Evolutionary conservation across 2,797 vertebrate species (phyloP), one percentile per base, ranked within the genome.

Genomic region (Channallabes apus): DNA sequence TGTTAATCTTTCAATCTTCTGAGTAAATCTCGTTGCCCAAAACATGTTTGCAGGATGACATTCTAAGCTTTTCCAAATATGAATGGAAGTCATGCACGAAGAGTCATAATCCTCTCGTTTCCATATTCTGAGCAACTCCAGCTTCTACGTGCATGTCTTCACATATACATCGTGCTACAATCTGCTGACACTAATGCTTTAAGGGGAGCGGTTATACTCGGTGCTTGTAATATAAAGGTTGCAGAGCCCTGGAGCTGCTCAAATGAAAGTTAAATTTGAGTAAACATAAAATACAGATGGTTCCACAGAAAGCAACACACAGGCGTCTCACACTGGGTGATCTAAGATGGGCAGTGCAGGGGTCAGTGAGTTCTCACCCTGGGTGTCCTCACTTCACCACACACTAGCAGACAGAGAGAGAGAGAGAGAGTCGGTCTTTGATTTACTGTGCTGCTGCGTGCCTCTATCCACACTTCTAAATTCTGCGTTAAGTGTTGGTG

Each of bases 241-340:
- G 18, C 62, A 20, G 17, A 46, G 51, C 62, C 12, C 24, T 29
- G 29, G 20, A 38, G 78, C 22, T 2, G 41, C 2, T 59, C n/a
- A 77, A 88, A 85, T 87, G 65, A 84, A 58, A 69, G 15, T 72
- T 80, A 84, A 85, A 86, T 11, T 71, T 41, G 90, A 88, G 88
- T 92, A 92, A 92, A 92, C 88, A 91, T 87, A 91, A 91, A 91
- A 88, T 85, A 51, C 88, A 92, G 77, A 62, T n/a, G 76, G 38
- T 79, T 64, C 35, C 90, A 87, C 54, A 87, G 65, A 77, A 32
- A 67, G 58, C 68, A 67, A 72, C 9, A 54, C 75, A 65, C 24
- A 41, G 20, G 59, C 46, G 35, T 46, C 17, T 51, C 86, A 85
- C 32, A 58, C 58, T n/a, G 29, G 24, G n/a, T 8, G 22, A 54